These are phyloP conservation scores for Protonemura montana DNA, from an alignment of 2,888 invertebrate species.

Conservation along the genomic window DNA sequence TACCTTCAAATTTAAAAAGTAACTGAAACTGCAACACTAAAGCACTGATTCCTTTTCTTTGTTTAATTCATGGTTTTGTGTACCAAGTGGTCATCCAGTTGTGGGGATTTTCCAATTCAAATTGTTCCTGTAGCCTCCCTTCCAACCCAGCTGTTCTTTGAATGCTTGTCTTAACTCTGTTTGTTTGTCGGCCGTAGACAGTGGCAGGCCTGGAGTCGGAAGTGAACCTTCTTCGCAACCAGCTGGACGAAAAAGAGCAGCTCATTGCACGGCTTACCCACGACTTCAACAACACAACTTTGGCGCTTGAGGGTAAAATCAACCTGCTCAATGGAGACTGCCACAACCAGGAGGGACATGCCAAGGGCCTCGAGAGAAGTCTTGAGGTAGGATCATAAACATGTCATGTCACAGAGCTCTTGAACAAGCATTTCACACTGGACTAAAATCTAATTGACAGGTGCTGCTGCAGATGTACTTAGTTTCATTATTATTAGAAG, in stretches of 20 bases:
- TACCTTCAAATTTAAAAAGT: too few species aligned
- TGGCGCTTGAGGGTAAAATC: conserved; percentile 56
- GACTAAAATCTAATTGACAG: too few species aligned
- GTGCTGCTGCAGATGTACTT: too few species aligned
- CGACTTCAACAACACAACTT: conserved; percentile 60
- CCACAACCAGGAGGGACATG: conserved; percentile 55
- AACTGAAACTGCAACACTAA: too few species aligned
- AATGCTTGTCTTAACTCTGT: conserved; percentile 51
- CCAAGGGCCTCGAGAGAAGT: conserved; percentile 64
- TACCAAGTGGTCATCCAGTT: too few species aligned
- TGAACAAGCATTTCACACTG: too few species aligned
- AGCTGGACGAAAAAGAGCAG: conserved; percentile 57
- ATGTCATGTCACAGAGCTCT: too few species aligned
- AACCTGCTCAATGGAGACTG: conserved; percentile 54
- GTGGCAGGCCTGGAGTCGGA: conserved; percentile 56
- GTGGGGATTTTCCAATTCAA: too few species aligned
- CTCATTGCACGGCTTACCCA: conserved; percentile 57
- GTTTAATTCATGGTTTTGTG: too few species aligned
- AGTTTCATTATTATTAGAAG: too few species aligned
- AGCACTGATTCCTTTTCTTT: too few species aligned
- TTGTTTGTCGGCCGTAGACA: conserved; percentile 53
- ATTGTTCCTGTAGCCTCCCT: not conserved
- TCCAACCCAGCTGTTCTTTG: conserved; percentile 57
- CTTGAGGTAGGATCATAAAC: conserved; percentile 58
- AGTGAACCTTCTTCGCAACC: conserved; percentile 55